Conservation (phyloP, 1,140 invertebrate species). For the Pseudomyrmex sp. region DNA sequence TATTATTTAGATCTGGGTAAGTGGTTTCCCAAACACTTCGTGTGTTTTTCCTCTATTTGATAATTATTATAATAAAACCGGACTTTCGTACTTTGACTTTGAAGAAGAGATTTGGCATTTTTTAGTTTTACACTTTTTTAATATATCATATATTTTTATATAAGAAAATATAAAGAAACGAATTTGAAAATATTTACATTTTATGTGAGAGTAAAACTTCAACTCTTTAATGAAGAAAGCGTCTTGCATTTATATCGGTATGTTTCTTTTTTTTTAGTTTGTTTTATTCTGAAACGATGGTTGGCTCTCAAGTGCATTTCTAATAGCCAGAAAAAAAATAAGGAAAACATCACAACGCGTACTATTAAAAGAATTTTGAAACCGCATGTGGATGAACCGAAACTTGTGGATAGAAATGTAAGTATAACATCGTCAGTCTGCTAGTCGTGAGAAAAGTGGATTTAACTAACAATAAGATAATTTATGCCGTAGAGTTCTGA, state of each 20-base stretch:
- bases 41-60: not conserved
- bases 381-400: not conserved
- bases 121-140: not conserved
- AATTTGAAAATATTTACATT: too few species aligned
- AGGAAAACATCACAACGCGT: not conserved
- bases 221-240: not conserved
- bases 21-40: not conserved
- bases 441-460: not conserved
- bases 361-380: not conserved
- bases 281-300: slow-evolving; percentile 47
- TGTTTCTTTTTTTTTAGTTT: not conserved
- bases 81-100: too few species aligned
- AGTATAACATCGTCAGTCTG: not conserved
- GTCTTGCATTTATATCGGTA: not conserved
- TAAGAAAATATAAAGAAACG: too few species aligned
- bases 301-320: slow-evolving; percentile 45
- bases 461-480: not conserved
- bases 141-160: not conserved
- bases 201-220: too few species aligned
- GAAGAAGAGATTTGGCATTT: not conserved
- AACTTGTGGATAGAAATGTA: slow-evolving; percentile 58
- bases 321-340: not conserved
- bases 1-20: slow-evolving; percentile 21
- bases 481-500: slow-evolving; percentile 77
- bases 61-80: not conserved